Base-by-base conservation (phyloP, 2,797 vertebrate genomes). In the Etheostoma nigrum region DNA sequence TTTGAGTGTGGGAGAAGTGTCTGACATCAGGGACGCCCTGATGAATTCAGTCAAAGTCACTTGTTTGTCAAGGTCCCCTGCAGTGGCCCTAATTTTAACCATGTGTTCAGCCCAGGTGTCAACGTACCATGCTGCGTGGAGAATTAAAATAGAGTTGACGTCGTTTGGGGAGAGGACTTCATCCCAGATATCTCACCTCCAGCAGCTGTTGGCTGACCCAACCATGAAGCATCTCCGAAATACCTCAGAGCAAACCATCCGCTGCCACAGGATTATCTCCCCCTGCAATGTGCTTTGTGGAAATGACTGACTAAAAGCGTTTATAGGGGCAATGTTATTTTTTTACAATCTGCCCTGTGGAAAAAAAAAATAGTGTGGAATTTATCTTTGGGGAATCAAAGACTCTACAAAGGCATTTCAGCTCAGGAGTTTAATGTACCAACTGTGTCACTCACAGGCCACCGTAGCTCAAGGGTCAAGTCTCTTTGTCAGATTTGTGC, bases 41-140 rank as follows among this genome's bases (percentile, higher is more conserved):
- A 81, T 86, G 66, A 81, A 90, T 85, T 80, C 88, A 83, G 78
- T 91, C 90, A 93, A 91, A 92, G 90, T 93, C 86, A 89, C 84
- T 88, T 78, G 80, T 89, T 93, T 86, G 86, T 93, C 89, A 91
- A 91, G 90, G 92, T 91, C 90, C 79, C 88, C 86, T 84, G 67
- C 83, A 85, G 88, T 79, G 86, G 80, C 87, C 86, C 86, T 89
- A 84, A 90, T 91, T 92, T 86, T 87, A 89, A 65, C 91, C 74
- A 65, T 77, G 85, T 86, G 79, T 87, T 87, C 68, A 58, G 79
- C 85, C 86, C 88, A 86, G 91, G 89, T 93, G 92, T 90, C 85
- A 76, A 80, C 68, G 86, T 78, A 18, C 75, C 90, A 68, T 40
- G 86, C 91, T 81, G 91, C 9, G 87, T 61, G 78, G 84, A 89